Evolutionary conservation across 1,140 invertebrate species (phyloP).

Genomic region (Atta colombica): DNA sequence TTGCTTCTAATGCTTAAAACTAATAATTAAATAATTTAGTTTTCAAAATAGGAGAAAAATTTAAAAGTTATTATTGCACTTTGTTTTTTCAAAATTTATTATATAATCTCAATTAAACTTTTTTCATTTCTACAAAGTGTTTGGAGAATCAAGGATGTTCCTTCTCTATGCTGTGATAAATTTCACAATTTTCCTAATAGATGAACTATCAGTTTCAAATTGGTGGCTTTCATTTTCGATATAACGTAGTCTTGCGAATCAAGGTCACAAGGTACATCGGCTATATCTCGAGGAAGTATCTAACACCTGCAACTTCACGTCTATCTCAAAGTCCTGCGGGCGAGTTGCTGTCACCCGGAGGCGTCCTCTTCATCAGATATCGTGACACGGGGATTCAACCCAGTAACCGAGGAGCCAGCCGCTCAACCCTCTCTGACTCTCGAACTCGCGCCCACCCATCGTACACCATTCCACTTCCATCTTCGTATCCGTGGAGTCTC

Average conservation of each 20-base stretch:
- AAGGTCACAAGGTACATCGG: conserved; percentile 66
- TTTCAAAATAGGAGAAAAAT: background rate
- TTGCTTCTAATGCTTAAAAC: background rate
- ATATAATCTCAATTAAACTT: conserved; percentile 3
- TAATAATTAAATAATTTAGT: background rate
- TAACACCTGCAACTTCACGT: conserved; percentile 67
- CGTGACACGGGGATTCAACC: conserved; percentile 80
- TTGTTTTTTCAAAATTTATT: background rate
- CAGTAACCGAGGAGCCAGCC: conserved; percentile 72
- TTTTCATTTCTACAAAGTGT: background rate
- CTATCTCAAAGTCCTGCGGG: conserved; percentile 64
- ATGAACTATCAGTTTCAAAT: conserved; percentile 15
- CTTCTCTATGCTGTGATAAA: conserved; percentile 13
- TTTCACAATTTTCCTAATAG: conserved; percentile 35
- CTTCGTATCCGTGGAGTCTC: conserved; percentile 26
- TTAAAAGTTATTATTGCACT: background rate
- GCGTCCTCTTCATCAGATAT: conserved; percentile 83
- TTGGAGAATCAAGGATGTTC: background rate
- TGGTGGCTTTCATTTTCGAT: background rate
- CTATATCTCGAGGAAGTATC: conserved; percentile 58
- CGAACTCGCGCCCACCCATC: conserved; percentile 61
- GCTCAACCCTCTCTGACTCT: conserved; percentile 54
- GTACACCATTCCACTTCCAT: conserved; percentile 53
- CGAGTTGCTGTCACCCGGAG: conserved; percentile 80
- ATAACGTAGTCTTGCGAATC: conserved; percentile 46